Conservation (phyloP, 2,888 invertebrate species). For the Xylophagus ater region DNA sequence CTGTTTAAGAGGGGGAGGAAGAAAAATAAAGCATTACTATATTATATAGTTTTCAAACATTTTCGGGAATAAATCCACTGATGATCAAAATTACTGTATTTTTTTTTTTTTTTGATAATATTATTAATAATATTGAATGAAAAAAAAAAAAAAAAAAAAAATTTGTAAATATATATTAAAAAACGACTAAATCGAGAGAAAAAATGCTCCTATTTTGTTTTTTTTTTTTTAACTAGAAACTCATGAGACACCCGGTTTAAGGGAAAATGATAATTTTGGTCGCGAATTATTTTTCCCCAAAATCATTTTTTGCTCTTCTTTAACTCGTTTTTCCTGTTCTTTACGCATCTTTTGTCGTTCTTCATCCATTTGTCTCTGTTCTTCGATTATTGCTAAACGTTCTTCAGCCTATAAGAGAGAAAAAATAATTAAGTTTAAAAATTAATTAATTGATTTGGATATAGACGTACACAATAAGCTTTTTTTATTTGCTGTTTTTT, state of each 20-base stretch:
- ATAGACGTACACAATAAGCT: no score
- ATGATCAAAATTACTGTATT: not conserved
- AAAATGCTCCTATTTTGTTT: no score
- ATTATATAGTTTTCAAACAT: no score
- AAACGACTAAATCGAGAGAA: not conserved
- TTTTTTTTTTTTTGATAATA: not conserved
- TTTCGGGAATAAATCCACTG: no score
- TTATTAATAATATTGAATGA: not conserved
- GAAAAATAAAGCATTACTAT: no score
- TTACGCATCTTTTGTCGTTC: conserved; percentile 85
- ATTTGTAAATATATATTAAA: not conserved
- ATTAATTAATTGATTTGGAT: no score
- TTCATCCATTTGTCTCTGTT: conserved; percentile 92
- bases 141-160: not conserved
- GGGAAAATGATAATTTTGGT: conserved; percentile 85
- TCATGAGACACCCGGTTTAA: conserved; percentile 67
- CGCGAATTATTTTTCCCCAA: conserved; percentile 94
- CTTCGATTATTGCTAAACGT: conserved; percentile 90
- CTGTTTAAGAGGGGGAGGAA: no score
- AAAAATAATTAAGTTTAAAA: no score
- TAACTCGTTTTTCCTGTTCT: conserved; percentile 83
- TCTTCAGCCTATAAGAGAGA: conserved; percentile 73
- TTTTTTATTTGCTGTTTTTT: no score
- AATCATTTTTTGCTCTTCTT: conserved; percentile 94
- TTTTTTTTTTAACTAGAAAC: conserved; percentile 22